Evolutionary conservation across 2,888 invertebrate genomes (phyloP).

Genomic region (Aporophyla lueneburgensis): DNA sequence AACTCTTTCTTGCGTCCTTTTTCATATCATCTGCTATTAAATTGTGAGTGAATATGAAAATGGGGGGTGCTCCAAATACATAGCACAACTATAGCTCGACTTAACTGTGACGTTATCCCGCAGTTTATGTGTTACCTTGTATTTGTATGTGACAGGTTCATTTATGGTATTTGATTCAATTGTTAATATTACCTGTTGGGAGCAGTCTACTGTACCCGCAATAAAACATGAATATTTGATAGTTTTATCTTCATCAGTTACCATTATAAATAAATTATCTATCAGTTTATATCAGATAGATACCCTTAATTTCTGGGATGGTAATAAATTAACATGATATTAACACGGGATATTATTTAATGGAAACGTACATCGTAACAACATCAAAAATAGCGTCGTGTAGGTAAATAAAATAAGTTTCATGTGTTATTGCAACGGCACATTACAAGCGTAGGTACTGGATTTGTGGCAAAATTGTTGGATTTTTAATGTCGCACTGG

Average conservation of each 20-base stretch:
- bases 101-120: slow-evolving; percentile 22
- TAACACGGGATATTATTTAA: neutral
- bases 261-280: neutral
- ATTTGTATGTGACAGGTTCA: neutral
- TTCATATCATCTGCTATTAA: slow-evolving; percentile 3
- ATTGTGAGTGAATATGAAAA: slow-evolving; percentile 30
- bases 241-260: neutral
- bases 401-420: neutral
- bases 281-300: no score
- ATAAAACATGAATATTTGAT: neutral
- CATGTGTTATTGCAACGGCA: neutral
- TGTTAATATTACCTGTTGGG: neutral
- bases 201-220: no score
- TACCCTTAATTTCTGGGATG: neutral
- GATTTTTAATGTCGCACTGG: neutral
- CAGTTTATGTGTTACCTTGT: slow-evolving; percentile 2
- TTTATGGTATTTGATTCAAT: neutral
- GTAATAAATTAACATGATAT: neutral
- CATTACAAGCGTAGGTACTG: neutral
- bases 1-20: neutral
- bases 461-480: no score
- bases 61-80: slow-evolving; percentile 3
- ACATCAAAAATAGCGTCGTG: neutral
- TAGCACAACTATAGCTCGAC: no score
- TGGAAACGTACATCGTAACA: neutral